Percentiles rank a stretch among this genome's conserved stretches.
Evolutionary conservation across 1,140 invertebrate species (phyloP).

Genomic region (Drosophila sproati): DNA sequence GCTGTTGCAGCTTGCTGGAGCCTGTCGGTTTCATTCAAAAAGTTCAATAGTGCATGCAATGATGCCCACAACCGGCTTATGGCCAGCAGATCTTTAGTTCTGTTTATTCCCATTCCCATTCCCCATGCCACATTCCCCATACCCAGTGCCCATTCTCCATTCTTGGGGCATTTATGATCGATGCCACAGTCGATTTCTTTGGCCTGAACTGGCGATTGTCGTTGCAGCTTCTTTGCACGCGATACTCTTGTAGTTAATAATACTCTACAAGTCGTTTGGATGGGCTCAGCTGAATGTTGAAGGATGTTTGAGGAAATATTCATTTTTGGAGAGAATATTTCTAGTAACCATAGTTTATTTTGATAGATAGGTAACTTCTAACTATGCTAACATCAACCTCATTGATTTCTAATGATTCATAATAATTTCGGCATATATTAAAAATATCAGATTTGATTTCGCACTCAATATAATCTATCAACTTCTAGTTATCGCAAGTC

Average conservation of each 20-base stretch:
- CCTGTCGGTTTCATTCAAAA: slow-evolving; percentile 80
- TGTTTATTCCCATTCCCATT: slow-evolving; percentile 32
- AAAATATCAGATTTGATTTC: too few species aligned
- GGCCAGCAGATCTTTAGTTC: slow-evolving; percentile 38
- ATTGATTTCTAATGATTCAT: too few species aligned
- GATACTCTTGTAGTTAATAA: slow-evolving; percentile 55
- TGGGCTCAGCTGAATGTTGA: neutral
- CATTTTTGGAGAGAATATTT: neutral
- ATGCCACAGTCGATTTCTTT: slow-evolving; percentile 75
- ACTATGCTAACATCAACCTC: too few species aligned
- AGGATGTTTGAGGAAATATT: neutral
- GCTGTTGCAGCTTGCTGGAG: slow-evolving; percentile 41
- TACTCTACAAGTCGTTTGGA: slow-evolving; percentile 18
- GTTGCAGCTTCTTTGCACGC: slow-evolving; percentile 69
- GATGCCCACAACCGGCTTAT: slow-evolving; percentile 28
- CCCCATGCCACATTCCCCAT: neutral
- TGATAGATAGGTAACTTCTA: too few species aligned
- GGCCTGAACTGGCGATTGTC: slow-evolving; percentile 61
- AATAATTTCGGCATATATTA: too few species aligned
- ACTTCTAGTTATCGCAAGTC: too few species aligned
- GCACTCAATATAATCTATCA: too few species aligned
- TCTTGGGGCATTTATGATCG: slow-evolving; percentile 72
- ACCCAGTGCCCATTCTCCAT: slow-evolving; percentile 7
- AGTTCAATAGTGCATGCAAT: slow-evolving; percentile 83
- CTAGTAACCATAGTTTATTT: too few species aligned